Evolutionary conservation across 64 coral and sea anemone species (phyloP), one percentile per base, ranked within the genome.

Genomic region (Orbicella faveolata): DNA sequence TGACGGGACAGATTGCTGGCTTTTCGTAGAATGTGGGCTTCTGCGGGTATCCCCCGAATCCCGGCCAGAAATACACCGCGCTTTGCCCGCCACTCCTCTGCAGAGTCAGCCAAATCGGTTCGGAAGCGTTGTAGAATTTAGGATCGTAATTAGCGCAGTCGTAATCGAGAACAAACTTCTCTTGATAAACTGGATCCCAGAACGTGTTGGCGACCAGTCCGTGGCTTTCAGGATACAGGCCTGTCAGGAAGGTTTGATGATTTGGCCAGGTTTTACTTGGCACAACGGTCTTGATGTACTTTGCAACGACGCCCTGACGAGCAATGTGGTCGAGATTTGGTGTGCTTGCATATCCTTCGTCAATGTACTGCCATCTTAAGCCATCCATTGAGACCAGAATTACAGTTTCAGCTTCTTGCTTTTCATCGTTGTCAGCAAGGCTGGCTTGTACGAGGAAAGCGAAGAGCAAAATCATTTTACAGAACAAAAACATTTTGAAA

Each of bases 211-310:
- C 87, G 13, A 97, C 63, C 9, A 97, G 90, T 12, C 92, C 95
- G 52, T 97, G 95, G 57, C 78, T 97, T 84, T 97, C 95, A 9
- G 95, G 88, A 36, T 97, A 97, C 12, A 94, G 81, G 0, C 95
- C 95, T 0, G 95, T 97, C 68, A 97, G 33, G 23, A 89, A 91
- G 10, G 88, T 94, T 35, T 97, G 95, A 35, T 97, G 95, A 15
- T 89, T 97, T 84, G 95, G 95, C 95, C 95, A 97, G 1, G 95
- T 97, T 9, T 93, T 91, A 20, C 88, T 85, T 13, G 95, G 95
- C 33, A 89, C 87, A 4, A 94, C 83, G 9, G 92, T 93, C 36
- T 90, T 75, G 69, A 97, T 93, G 57, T 77, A 97, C 41, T 94
- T 89, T 13, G 95, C 51, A 21, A 81, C 83, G 59, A 94, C 95